Percentiles rank a stretch among this genome's conserved stretches.
Evolutionary conservation across 2,888 invertebrate species (phyloP).

Genomic region (Auanema sp.): DNA sequence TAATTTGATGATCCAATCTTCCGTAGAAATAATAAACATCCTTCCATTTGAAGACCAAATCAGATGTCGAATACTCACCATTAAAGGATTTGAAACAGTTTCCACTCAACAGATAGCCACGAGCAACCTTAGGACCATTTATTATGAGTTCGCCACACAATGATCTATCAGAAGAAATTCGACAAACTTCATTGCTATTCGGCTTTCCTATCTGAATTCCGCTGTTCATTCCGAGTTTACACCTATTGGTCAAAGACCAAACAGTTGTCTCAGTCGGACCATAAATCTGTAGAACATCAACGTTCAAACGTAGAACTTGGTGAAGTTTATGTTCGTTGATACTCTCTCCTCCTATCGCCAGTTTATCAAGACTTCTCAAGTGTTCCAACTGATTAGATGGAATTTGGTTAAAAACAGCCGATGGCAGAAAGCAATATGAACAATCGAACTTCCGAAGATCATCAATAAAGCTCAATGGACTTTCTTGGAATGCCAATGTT

Average conservation of each 20-base stretch:
- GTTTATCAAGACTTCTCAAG: constrained; percentile 20
- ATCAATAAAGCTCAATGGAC: neutral
- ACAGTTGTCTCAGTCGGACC: constrained; percentile 60
- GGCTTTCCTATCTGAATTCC: constrained; percentile 42
- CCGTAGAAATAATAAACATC: constrained; percentile 28
- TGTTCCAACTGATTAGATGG: constrained; percentile 29
- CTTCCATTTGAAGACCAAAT: constrained; percentile 24
- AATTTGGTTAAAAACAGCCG: constrained; percentile 54
- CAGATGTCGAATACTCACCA: constrained; percentile 30
- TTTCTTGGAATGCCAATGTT: constrained; percentile 23
- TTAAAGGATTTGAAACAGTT: neutral
- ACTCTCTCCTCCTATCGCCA: constrained; percentile 58
- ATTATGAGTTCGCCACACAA: constrained; percentile 30
- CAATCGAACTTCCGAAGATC: constrained; percentile 4
- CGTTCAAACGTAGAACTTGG: constrained; percentile 9
- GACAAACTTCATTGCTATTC: constrained; percentile 26
- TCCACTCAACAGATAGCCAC: constrained; percentile 31
- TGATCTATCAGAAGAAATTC: constrained; percentile 4
- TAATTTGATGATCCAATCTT: constrained; percentile 47
- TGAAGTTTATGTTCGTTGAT: constrained; percentile 29
- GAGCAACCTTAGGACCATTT: constrained; percentile 26
- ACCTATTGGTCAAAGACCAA: constrained; percentile 43
- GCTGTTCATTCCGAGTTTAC: constrained; percentile 13
- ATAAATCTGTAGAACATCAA: constrained; percentile 49
- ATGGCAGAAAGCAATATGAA: constrained; percentile 46